Evolutionary conservation across 2,113 vertebrate species (phyloP).

Genomic region (Tupaia tana): DNA sequence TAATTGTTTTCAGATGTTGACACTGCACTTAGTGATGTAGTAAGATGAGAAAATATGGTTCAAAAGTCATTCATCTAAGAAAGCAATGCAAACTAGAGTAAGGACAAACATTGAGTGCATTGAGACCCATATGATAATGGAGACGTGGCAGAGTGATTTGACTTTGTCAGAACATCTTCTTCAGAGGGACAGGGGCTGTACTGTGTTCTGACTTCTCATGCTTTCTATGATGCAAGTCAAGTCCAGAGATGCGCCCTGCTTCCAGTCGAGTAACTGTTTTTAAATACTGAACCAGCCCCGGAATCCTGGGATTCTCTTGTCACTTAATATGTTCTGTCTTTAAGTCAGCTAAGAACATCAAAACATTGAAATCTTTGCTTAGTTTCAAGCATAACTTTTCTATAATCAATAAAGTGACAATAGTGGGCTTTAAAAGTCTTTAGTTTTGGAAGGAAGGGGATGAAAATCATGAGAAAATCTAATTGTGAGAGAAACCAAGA

Average conservation of each 20-base stretch:
- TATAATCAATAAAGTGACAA: background rate
- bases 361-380: background rate
- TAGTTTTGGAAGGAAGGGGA: background rate
- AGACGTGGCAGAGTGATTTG: background rate
- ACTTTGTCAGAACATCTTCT: background rate
- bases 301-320: slow-evolving; percentile 1
- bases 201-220: background rate
- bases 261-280: background rate
- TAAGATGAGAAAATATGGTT: slow-evolving; percentile 39
- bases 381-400: background rate
- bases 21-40: slow-evolving; percentile 23
- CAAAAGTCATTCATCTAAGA: slow-evolving; percentile 39
- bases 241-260: background rate
- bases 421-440: background rate
- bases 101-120: background rate
- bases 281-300: background rate
- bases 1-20: slow-evolving; percentile 72
- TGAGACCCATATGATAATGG: background rate
- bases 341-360: background rate
- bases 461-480: background rate
- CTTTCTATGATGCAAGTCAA: background rate
- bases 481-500: background rate
- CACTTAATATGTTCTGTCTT: background rate
- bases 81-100: background rate
- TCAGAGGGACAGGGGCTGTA: background rate